Conservation (phyloP, 2,797 vertebrate genomes). For the Pantherophis alleghaniensis region DNA sequence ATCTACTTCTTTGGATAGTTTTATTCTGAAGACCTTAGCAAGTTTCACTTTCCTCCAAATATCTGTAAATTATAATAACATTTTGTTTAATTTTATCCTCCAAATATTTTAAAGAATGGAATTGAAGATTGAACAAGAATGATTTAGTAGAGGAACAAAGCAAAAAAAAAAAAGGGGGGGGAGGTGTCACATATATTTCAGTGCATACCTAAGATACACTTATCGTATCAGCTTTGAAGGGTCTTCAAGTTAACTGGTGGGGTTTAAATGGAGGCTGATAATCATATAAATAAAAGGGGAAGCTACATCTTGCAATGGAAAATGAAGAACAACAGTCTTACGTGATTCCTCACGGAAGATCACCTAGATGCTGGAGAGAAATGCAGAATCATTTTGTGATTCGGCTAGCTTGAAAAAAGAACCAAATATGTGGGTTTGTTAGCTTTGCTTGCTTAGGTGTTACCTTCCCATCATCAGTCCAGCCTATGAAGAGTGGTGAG, state of each 20-base stretch:
- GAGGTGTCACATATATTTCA: slow-evolving; percentile 35
- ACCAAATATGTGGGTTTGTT: slow-evolving; percentile 53
- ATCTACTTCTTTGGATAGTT: slow-evolving; percentile 24
- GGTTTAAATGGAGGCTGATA: slow-evolving; percentile 45
- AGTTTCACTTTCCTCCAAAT: slow-evolving; percentile 22
- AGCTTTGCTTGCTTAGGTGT: neutral
- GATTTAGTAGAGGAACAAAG: slow-evolving; percentile 32
- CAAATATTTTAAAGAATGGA: slow-evolving; percentile 25
- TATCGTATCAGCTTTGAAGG: slow-evolving; percentile 47
- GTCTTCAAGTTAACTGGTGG: slow-evolving; percentile 54
- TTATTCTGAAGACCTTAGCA: slow-evolving; percentile 38
- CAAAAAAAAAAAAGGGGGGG: neutral
- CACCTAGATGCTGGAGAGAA: slow-evolving; percentile 45
- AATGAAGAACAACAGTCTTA: neutral
- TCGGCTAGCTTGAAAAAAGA: slow-evolving; percentile 51
- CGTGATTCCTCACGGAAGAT: slow-evolving; percentile 59
- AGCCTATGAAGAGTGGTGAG: neutral
- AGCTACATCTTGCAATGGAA: neutral
- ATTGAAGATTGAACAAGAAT: slow-evolving; percentile 45
- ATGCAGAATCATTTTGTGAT: slow-evolving; percentile 46
- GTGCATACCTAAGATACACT: slow-evolving; percentile 30
- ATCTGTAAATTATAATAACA: slow-evolving; percentile 26
- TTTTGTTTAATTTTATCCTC: slow-evolving; percentile 6
- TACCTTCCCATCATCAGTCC: neutral
- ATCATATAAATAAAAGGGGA: slow-evolving; percentile 53